Evolutionary conservation across 2,797 vertebrate genomes (phyloP).

Genomic region (Sarcoramphus papa): DNA sequence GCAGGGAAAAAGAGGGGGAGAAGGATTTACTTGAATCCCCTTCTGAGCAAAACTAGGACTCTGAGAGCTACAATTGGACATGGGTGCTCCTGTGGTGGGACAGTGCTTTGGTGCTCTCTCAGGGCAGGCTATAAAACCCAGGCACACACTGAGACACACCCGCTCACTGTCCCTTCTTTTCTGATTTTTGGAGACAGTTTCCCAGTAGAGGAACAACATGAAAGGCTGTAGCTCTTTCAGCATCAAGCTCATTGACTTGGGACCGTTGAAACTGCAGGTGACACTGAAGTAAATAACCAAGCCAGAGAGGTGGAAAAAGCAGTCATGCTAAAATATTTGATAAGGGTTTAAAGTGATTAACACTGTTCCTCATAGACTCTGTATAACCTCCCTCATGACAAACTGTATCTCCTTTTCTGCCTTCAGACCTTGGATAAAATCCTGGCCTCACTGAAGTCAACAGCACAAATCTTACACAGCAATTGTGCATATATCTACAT

Average conservation of each 20-base stretch:
- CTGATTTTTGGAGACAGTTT: not conserved
- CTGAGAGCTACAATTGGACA: not conserved
- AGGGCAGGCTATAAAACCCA: not conserved
- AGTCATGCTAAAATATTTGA: not conserved
- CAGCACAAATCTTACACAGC: not conserved
- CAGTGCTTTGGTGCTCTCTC: not conserved
- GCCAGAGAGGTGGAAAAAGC: not conserved
- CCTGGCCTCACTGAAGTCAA: not conserved
- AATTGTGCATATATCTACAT: not conserved
- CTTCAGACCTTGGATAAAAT: not conserved
- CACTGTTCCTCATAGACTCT: not conserved
- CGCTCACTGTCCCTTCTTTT: not conserved
- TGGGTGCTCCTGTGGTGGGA: not conserved
- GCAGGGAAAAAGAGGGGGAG: not conserved
- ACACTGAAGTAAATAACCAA: not conserved
- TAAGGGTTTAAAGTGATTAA: not conserved
- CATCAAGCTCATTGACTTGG: not conserved
- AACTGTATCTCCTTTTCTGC: not conserved
- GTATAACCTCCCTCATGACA: not conserved
- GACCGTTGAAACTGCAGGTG: not conserved
- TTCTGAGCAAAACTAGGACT: not conserved
- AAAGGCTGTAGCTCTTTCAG: not conserved
- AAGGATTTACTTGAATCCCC: not conserved
- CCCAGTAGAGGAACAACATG: not conserved
- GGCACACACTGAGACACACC: not conserved